Evolutionary conservation across 1,140 invertebrate species (phyloP).

Genomic region (Tetramorium parvispinum): DNA sequence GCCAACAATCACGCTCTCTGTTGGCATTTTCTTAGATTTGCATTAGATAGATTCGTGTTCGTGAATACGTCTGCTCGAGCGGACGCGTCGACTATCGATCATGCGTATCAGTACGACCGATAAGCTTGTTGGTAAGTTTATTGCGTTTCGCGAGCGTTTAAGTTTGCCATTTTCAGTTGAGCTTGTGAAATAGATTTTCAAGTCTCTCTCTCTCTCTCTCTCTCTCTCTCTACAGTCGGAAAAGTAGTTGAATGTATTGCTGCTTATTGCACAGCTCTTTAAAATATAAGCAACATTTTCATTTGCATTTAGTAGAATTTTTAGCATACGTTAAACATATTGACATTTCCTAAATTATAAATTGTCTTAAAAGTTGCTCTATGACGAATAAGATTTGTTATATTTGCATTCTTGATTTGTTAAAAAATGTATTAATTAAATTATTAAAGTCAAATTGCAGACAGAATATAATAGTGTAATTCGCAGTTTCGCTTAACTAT

Average conservation of each 20-base stretch:
- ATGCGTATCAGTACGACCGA: slow-evolving; percentile 4
- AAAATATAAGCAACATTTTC: neutral
- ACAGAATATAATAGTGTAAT: neutral
- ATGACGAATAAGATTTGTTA: neutral
- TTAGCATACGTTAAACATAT: neutral
- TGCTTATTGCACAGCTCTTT: neutral
- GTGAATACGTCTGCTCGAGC: neutral
- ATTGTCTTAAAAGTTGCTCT: neutral
- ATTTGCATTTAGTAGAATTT: neutral
- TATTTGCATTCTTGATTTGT: neutral
- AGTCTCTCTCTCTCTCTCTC: neutral
- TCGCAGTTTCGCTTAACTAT: neutral
- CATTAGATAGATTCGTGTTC: neutral
- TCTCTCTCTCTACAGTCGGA: neutral
- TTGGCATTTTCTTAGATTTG: slow-evolving; percentile 28
- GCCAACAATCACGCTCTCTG: slow-evolving; percentile 11
- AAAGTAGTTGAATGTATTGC: neutral
- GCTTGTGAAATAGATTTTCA: neutral
- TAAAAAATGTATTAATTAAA: neutral
- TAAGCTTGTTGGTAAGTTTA: slow-evolving; percentile 38
- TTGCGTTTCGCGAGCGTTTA: slow-evolving; percentile 21
- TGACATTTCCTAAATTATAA: neutral
- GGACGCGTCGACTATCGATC: neutral
- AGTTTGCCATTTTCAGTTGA: slow-evolving; percentile 27
- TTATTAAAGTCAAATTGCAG: neutral